Conservation (phyloP, 2,888 invertebrate species). For the Caenorhabditis sp. region DNA sequence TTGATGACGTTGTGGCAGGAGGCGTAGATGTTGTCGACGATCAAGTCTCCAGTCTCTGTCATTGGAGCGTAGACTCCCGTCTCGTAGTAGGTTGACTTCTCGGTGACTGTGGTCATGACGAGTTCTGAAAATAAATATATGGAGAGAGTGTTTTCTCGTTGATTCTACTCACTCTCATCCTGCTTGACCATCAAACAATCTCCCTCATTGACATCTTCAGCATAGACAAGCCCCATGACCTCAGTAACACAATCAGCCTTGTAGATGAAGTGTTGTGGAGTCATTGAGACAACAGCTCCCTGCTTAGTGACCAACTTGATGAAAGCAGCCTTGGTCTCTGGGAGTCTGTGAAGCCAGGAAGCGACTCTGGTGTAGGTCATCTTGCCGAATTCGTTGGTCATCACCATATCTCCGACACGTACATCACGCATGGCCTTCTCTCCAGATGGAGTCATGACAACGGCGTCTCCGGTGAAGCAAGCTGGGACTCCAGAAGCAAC, state of each 20-base stretch:
- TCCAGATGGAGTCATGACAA: slow-evolving; percentile 68
- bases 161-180: too few relatives aligned
- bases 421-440: slow-evolving; percentile 72
- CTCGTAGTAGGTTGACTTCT: slow-evolving; percentile 58
- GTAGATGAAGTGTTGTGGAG: slow-evolving; percentile 79
- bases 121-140: too few relatives aligned
- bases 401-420: slow-evolving; percentile 73
- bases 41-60: slow-evolving; percentile 75
- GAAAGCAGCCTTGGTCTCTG: slow-evolving; percentile 72
- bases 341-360: slow-evolving; percentile 75
- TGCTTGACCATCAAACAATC: slow-evolving; percentile 72
- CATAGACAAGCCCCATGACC: slow-evolving; percentile 68
- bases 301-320: slow-evolving; percentile 68
- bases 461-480: slow-evolving; percentile 71
- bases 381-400: slow-evolving; percentile 71
- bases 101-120: slow-evolving; percentile 51
- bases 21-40: slow-evolving; percentile 77
- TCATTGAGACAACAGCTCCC: slow-evolving; percentile 68
- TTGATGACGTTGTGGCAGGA: slow-evolving; percentile 78
- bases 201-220: slow-evolving; percentile 73
- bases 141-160: too few relatives aligned
- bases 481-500: slow-evolving; percentile 77
- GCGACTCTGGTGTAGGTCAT: slow-evolving; percentile 73
- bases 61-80: slow-evolving; percentile 78
- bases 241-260: slow-evolving; percentile 59